A percentile compares a stretch with the other conserved stretches of the same genome.
phyloP scores from a whole-genome alignment of 2,888 invertebrate species.

The Drosophila algonquin region DNA sequence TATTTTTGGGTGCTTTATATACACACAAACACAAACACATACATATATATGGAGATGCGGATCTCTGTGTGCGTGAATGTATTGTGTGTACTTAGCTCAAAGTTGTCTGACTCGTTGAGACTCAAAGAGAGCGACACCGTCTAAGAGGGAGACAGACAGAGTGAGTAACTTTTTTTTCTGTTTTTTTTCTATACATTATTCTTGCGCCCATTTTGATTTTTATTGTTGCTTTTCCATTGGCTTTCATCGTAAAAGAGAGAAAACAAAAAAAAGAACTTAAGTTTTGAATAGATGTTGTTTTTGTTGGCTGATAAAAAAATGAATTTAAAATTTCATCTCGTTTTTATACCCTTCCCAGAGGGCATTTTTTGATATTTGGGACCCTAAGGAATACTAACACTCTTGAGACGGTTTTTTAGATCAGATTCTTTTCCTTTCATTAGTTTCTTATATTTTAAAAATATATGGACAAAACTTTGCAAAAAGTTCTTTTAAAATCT shows the following conservation, averaged over 20 bases:
- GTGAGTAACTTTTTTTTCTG: constrained; percentile 65
- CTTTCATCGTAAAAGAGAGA: constrained; percentile 45
- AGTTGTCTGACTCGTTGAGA: constrained; percentile 76
- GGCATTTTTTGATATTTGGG: not conserved
- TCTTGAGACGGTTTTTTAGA: too few relatives aligned
- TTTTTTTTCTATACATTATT: constrained; percentile 70
- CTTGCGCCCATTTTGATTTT: constrained; percentile 79
- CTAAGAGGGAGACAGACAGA: constrained; percentile 3
- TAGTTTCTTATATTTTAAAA: too few relatives aligned
- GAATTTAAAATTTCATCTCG: constrained; percentile 46
- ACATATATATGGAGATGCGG: constrained; percentile 7
- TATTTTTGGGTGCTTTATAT: constrained; percentile 57
- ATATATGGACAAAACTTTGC: too few relatives aligned
- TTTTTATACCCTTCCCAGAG: not conserved
- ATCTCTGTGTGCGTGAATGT: constrained; percentile 17
- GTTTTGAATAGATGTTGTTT: constrained; percentile 52
- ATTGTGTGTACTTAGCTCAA: constrained; percentile 61
- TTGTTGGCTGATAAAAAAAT: constrained; percentile 52
- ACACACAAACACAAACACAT: constrained; percentile 28
- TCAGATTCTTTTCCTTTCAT: too few relatives aligned
- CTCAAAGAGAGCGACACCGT: constrained; percentile 8
- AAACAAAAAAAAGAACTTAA: constrained; percentile 37
- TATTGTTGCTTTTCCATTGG: constrained; percentile 77
- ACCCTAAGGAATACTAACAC: too few relatives aligned
- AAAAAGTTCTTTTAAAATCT: too few relatives aligned